phyloP scores from a whole-genome alignment of 2,113 vertebrate species.

The Nyctereutes procyonoides region DNA sequence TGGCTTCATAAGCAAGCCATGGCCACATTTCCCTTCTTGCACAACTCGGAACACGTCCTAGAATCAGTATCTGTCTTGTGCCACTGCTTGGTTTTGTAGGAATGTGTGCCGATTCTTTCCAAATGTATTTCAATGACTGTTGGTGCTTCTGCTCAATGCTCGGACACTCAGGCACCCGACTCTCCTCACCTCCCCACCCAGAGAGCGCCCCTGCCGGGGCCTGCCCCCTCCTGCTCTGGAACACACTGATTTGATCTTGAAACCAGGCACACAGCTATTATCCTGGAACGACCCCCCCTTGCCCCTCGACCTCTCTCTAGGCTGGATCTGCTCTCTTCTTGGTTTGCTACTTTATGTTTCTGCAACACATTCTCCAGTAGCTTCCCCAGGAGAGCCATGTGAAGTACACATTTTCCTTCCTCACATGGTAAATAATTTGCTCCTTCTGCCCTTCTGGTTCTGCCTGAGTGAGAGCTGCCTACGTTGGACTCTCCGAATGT shows the following conservation, averaged over 20 bases:
- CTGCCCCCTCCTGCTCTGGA: background rate
- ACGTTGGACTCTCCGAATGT: rapidly evolving
- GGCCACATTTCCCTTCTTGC: background rate
- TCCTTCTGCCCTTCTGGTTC: background rate
- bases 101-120: background rate
- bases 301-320: background rate
- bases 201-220: too few species aligned
- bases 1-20: background rate
- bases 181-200: too few species aligned
- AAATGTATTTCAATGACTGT: background rate
- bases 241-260: too few species aligned
- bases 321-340: rapidly evolving
- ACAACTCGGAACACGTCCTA: background rate
- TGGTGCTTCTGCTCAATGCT: background rate
- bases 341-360: too few species aligned
- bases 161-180: too few species aligned
- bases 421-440: rapidly evolving
- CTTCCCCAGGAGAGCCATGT: too few species aligned
- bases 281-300: background rate
- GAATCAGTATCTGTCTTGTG: background rate
- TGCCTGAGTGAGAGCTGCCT: background rate
- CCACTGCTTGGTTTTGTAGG: background rate
- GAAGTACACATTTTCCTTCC: background rate
- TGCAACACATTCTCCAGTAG: background rate
- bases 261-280: background rate